Evolutionary conservation across 2,888 invertebrate species (phyloP), one percentile per base, ranked within the genome.

Genomic region (Furcula furcula): DNA sequence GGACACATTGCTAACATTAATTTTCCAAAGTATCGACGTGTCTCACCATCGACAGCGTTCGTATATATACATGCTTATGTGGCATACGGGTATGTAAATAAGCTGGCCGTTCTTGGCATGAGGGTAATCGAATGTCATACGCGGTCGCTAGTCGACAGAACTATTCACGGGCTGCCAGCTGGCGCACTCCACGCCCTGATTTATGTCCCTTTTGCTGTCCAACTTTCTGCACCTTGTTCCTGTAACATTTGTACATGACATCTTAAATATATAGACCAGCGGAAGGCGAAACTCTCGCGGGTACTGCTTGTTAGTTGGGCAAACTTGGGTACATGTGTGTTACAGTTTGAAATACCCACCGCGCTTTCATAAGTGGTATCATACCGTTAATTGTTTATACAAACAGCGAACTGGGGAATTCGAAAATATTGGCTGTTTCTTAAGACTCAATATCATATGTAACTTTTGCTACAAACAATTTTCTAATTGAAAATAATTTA

Each of bases 211-310:
- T 60, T 67, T 56, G 64, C 76, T 76, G 80, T 76, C 80, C 76
- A 82, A 85, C 78, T 85, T 85, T 83, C 81, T 76, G 78, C 82
- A 81, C 83, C 84, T 78, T 76, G 80, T 79, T 76, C 69, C 71
- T 72, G 81, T 67, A 76, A 75, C 86, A 85, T 72, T 79, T 84
- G 86, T 77, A 76, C 75, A 68, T 70, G 86, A 81, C 84, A 65
- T 75, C 76, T 74, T 67, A 70, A 78, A 83, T 82, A 74, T 81
- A 80, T 71, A 62, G 69, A 62, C 55, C 56, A 51, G 61, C 51
- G 48, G 53, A 62, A 55, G 46, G 57, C 43, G 66, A 62, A 69
- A 69, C 68, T 59, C 55, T 27, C 29, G 29, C 41, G 42, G 28
- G 40, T 43, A 36, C 40, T 42, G 38, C 34, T 40, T 41, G 34